Base-by-base conservation (phyloP, 2,888 invertebrate genomes). In the Plebejus argus region DNA sequence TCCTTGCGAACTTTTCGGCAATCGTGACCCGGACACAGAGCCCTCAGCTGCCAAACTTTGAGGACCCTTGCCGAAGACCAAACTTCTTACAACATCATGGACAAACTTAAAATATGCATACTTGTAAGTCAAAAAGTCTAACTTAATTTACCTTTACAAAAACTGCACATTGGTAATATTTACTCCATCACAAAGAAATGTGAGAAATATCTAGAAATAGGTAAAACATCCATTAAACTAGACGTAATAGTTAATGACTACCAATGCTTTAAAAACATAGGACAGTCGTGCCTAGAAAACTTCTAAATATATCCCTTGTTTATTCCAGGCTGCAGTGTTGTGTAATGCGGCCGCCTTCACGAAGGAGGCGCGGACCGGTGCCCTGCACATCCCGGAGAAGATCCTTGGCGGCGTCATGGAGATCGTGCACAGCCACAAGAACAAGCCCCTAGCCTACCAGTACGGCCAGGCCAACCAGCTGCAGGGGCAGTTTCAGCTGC, bases 341-440 rank as follows among this genome's bases (percentile, higher is more conserved):
- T 20, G 79, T 10, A 75, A 77, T 7, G 23, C 78, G 10, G 77
- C 74, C 15, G 76, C 77, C 6, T 12, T 76, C 53, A 82, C 82
- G 18, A 83, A 80, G 72, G 83, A 84, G 70, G 76, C 86, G 0
- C 83, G 87, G 77, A 89, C 89, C 76, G 90, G 88, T 28, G 87
- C 87, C 1, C 86, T 91, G 0, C 82, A 90, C 71, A 90, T 93
- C 35, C 91, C 93, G 0, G 93, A 94, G 81, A 93, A 92, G 81
- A 92, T 94, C 28, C 90, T 93, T 53, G 91, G 91, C 1, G 91
- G 92, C 0, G 92, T 93, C n/a, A 93, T 94, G 15, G 93, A 93
- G 79, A 91, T 91, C 10, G 91, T 93, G 1, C 90, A 92, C 78
- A 90, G 83, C 70, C 92, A 94, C 80, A 94, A 93, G 82, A 90